A percentile compares a stretch with the other conserved stretches of the same genome.
Evolutionary conservation across 2,113 vertebrate genomes (phyloP).

Genomic region (Ivindomyrus marchei): DNA sequence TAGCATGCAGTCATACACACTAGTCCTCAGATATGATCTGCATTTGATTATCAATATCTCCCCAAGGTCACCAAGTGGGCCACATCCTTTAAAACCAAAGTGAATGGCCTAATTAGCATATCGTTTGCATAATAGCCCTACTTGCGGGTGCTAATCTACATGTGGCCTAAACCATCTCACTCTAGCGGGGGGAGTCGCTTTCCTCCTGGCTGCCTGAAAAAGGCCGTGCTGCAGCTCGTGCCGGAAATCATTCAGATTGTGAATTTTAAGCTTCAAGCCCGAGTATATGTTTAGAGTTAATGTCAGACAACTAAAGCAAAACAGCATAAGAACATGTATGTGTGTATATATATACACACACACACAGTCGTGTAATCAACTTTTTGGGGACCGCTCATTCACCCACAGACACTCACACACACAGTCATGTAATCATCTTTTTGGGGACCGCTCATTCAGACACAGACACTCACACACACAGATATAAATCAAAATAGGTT

Average conservation of each 20-base stretch:
- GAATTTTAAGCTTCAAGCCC: not conserved
- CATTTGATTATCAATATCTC: conserved; percentile 49
- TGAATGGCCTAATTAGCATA: conserved; percentile 58
- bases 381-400: too few relatives aligned
- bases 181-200: not conserved
- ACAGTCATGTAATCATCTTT: not conserved
- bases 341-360: too few relatives aligned
- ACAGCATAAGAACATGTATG: not conserved
- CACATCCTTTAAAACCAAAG: conserved; percentile 49
- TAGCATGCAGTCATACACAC: not conserved
- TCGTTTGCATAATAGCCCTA: conserved; percentile 47
- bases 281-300: not conserved
- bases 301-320: not conserved
- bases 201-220: not conserved
- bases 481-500: not conserved
- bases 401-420: not conserved
- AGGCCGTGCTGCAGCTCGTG: not conserved
- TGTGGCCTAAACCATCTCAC: conserved; percentile 18
- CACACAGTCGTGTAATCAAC: too few relatives aligned
- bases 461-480: not conserved
- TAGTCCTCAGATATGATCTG: conserved; percentile 38
- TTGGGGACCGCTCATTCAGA: too few relatives aligned
- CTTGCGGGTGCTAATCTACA: conserved; percentile 41
- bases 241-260: not conserved
- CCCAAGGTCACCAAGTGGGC: conserved; percentile 47